Evolutionary conservation across 2,113 vertebrate genomes (phyloP).

Genomic region (Myxocyprinus asiaticus): DNA sequence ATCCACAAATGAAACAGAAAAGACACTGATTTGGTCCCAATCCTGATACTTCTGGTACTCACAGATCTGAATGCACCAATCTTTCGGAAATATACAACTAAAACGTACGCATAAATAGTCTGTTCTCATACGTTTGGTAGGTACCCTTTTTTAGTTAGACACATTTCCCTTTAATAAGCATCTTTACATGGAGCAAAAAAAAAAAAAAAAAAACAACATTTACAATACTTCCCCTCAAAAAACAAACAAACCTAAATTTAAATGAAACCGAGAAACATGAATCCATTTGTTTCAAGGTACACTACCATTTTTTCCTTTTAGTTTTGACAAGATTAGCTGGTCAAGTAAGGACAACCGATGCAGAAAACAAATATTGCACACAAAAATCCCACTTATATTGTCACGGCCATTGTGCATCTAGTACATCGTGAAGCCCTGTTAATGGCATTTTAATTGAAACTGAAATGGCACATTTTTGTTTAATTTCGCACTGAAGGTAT

Average conservation of each 20-base stretch:
- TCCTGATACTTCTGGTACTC: slow-evolving; percentile 19
- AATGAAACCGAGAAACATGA: neutral
- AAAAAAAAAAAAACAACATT: neutral
- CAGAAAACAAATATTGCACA: slow-evolving; percentile 29
- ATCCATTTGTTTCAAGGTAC: neutral
- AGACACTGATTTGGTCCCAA: slow-evolving; percentile 45
- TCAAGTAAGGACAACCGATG: neutral
- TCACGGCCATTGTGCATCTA: neutral
- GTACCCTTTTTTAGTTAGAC: slow-evolving; percentile 44
- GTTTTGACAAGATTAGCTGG: neutral
- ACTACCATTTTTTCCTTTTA: neutral
- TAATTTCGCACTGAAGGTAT: neutral
- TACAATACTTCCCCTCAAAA: neutral
- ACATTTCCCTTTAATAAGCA: slow-evolving; percentile 30
- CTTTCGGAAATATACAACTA: neutral
- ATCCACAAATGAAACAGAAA: slow-evolving; percentile 11
- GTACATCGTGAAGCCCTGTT: neutral
- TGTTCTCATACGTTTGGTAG: slow-evolving; percentile 16
- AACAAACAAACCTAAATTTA: neutral
- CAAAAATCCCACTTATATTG: slow-evolving; percentile 1
- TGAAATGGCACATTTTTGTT: slow-evolving; percentile 6
- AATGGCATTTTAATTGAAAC: neutral
- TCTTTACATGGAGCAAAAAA: neutral
- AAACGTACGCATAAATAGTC: slow-evolving; percentile 7
- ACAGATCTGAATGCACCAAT: neutral